Conservation (phyloP, 2,113 vertebrate species). For the Lichenostomus cassidix region DNA sequence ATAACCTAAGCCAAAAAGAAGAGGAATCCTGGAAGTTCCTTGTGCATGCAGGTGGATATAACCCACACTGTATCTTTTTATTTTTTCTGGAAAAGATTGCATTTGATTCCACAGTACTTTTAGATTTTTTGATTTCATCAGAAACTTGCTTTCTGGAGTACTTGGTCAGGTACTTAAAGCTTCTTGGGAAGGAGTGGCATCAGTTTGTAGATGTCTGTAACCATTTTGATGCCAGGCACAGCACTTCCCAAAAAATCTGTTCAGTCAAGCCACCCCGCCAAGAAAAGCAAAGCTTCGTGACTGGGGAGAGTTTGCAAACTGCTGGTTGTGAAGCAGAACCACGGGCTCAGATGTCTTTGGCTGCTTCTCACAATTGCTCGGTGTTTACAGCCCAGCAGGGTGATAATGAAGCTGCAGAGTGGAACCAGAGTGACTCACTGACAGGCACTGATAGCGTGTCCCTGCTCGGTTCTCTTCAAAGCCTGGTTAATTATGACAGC, state of each 20-base stretch:
- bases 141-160: slow-evolving; percentile 97
- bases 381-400: not conserved
- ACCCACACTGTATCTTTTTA: slow-evolving; percentile 91
- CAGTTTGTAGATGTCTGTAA: slow-evolving; percentile 74
- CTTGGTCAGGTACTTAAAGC: slow-evolving; percentile 88
- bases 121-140: slow-evolving; percentile 93
- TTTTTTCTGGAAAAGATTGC: slow-evolving; percentile 82
- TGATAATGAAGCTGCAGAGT: not conserved
- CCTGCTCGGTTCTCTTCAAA: slow-evolving; percentile 21
- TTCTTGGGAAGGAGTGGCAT: slow-evolving; percentile 79
- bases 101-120: slow-evolving; percentile 87
- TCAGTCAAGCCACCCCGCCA: not conserved
- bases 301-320: not conserved
- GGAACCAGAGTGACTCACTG: not conserved
- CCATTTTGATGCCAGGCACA: slow-evolving; percentile 20
- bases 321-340: not conserved
- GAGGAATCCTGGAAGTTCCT: slow-evolving; percentile 19
- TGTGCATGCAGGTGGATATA: slow-evolving; percentile 74
- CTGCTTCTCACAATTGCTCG: not conserved
- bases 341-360: not conserved
- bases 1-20: not conserved
- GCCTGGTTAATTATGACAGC: slow-evolving; percentile 86
- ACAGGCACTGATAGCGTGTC: not conserved
- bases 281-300: not conserved
- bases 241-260: not conserved